Base-by-base conservation (phyloP, 2,113 vertebrate species). In the Tupaia chinensis region DNA sequence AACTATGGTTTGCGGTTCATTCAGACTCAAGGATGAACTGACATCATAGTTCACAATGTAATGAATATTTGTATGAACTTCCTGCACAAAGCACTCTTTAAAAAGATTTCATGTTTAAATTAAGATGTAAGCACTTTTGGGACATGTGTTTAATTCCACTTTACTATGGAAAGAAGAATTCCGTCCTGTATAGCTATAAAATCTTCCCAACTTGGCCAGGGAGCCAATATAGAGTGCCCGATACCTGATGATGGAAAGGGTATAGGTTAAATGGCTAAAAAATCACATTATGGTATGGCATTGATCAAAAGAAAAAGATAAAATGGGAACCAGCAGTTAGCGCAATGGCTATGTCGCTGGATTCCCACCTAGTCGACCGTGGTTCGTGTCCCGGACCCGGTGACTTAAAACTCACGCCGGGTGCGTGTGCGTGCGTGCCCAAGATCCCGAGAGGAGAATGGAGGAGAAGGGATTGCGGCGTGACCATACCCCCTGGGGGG, bases 221-320 rank as follows among this genome's bases (percentile, higher is more conserved):
- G 17, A 9, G 20, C 44, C 56, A 58, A 11, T 44, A 44, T 23
- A 11, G 61, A 74, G 34, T 92, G 34, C 88, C 15, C 56, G 53
- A n/a, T 54, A 65, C 1, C 32, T 58, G n/a, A 8, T 53, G 27
- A 27, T 61, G 77, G 78, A 85, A 95, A 70, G 60, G 83, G 86
- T 87, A 44, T 94, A 66, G 25, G 61, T 90, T 77, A 93, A 16
- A 76, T 13, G 25, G n/a, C 54, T 88, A 66, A 80, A 93, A 79
- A 72, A 16, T 81, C 9, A 54, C 7, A 85, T 76, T 87, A 27
- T 93, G 25, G 19, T 44, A 44, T 74, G 15, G 32, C 2, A 68
- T 65, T 69, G 27, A 70, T 65, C 73, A 77, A 79, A 87, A 76
- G 66, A 61, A 91, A 44, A 73, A 22, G 32, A 32, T 86, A 76